Percentiles rank a stretch among this genome's conserved stretches.
Conservation (phyloP, 2,113 vertebrate genomes). For the Lipotes vexillifer region DNA sequence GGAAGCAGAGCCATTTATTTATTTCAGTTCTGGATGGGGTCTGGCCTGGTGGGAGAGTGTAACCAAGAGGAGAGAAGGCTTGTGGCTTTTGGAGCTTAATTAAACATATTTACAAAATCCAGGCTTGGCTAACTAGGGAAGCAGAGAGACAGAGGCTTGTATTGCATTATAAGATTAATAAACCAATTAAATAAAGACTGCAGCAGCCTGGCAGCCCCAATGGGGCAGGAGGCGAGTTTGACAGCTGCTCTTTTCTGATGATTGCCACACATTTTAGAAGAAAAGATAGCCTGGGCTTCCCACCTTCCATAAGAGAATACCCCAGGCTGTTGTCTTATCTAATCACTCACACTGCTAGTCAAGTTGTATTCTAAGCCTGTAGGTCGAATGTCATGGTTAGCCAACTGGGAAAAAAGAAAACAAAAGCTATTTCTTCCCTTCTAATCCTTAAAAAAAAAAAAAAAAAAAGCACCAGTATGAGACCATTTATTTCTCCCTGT, state of each 20-base stretch:
- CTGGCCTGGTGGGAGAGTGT: neutral
- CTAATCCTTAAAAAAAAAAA: neutral
- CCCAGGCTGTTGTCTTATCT: conserved; percentile 48
- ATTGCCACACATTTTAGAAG: conserved; percentile 30
- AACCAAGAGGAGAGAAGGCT: neutral
- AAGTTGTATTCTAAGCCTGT: conserved; percentile 33
- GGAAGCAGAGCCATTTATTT: neutral
- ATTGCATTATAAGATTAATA: conserved; percentile 42
- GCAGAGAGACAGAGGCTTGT: conserved; percentile 20
- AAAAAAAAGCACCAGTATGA: neutral
- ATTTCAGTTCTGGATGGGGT: neutral
- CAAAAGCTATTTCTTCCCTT: conserved; percentile 9
- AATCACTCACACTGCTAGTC: conserved; percentile 14
- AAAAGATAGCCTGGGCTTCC: conserved; percentile 14
- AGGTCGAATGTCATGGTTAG: conserved; percentile 46
- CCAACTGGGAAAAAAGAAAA: conserved; percentile 35
- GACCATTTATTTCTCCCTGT: neutral
- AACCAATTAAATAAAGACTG: conserved; percentile 49
- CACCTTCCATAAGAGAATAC: neutral
- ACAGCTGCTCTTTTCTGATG: conserved; percentile 61
- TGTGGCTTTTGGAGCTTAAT: conserved; percentile 24
- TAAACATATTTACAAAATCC: conserved; percentile 43
- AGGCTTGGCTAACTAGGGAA: neutral
- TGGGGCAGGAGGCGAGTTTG: neutral
- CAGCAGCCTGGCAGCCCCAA: neutral